Base-by-base conservation (phyloP, 1,140 invertebrate species). In the Zaprionus nigranus region DNA sequence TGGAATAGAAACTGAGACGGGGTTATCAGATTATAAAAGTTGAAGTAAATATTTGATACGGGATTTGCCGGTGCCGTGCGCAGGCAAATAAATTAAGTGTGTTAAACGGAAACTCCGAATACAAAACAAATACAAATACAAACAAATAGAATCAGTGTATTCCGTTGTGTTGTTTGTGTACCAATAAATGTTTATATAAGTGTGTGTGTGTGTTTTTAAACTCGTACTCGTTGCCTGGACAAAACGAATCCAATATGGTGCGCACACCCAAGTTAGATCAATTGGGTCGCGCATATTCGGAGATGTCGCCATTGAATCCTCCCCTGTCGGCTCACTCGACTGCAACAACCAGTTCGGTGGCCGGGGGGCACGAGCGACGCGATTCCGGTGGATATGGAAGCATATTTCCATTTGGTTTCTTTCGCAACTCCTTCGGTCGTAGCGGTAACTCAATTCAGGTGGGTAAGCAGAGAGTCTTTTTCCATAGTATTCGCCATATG, bases 241-340 rank as follows among this genome's bases (percentile, higher is more conserved):
- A 22, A 13, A 22, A 12, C 20, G 9, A 7, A 22, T 11, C 46
- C 49, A 78, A 74, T 57, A 91, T 91, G 90, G 56, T 70, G 22
- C 90, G 90, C 11, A 83, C 76, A 13, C 91, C 91, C 20, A 90
- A 90, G 59, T 64, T 92, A 22, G 59, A 74, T 20, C 69, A 90
- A 46, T 73, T 92, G 72, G 91, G 91, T 26, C 88, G 88, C 22
- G 85, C 91, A 62, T 92, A 85, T 59, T 92, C 91, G 73, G 91
- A 92, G 73, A 87, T 92, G 88, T 92, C 91, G 22, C 91, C 91
- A 2, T 49, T 92, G 15, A 92, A 92, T 76, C 91, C 91, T 7
- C 73, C 78, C 17, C 15, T 36, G 4, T 56, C 78, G 43, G 57
- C 60, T n/a, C 69, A 69, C 1, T 72, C 81, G 0, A 66, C 59